Evolutionary conservation across 2,888 invertebrate species (phyloP).

Genomic region (Pseudanteris insignis): DNA sequence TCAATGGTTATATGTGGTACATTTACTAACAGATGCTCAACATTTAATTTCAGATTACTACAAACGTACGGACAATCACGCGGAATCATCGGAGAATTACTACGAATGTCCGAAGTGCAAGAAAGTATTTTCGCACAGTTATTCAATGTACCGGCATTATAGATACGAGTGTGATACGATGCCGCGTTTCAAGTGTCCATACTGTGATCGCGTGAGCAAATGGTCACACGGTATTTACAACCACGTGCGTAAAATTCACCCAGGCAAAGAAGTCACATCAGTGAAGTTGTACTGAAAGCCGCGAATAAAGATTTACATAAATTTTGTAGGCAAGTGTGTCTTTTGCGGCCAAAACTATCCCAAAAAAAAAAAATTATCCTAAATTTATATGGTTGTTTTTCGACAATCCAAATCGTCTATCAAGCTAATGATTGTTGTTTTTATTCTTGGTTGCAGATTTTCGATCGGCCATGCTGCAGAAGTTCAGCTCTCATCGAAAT

Average conservation of each 20-base stretch:
- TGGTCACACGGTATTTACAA: constrained; percentile 61
- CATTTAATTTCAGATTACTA: too few species aligned
- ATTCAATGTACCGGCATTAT: constrained; percentile 63
- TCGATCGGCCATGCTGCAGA: constrained; percentile 47
- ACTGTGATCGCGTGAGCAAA: constrained; percentile 53
- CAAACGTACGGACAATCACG: too few species aligned
- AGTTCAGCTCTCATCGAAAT: constrained; percentile 21
- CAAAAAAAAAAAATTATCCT: not conserved
- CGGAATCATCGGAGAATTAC: constrained; percentile 53
- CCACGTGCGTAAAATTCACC: constrained; percentile 60
- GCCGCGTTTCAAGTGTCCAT: constrained; percentile 61
- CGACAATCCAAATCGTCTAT: not conserved
- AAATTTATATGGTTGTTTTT: constrained; percentile 8
- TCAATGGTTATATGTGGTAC: too few species aligned
- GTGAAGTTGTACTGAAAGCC: constrained; percentile 56
- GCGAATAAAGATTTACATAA: constrained; percentile 20
- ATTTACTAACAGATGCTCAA: too few species aligned
- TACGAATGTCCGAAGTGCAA: constrained; percentile 64
- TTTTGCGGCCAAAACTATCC: constrained; percentile 1
- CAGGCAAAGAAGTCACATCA: constrained; percentile 53
- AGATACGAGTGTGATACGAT: constrained; percentile 64
- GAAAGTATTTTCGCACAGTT: constrained; percentile 61
- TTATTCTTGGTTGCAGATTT: constrained; percentile 55
- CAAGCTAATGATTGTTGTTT: not conserved
- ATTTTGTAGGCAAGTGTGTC: constrained; percentile 21